Evolutionary conservation across 2,888 invertebrate genomes (phyloP).

Genomic region (Saturnia pavonia): DNA sequence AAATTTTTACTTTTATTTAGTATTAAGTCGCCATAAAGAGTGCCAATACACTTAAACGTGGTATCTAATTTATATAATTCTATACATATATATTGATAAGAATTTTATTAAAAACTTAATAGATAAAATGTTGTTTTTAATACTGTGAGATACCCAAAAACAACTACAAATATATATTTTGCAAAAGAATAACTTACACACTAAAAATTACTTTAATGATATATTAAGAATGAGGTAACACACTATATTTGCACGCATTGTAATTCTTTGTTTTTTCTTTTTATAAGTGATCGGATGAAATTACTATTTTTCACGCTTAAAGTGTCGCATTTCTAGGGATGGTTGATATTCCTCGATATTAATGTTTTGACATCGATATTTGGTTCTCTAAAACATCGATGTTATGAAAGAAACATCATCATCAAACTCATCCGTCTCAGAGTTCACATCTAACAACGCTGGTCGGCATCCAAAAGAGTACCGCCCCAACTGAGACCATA

Average conservation of each 20-base stretch:
- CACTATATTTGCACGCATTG: neutral
- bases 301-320: no score
- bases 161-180: conserved; percentile 3
- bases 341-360: no score
- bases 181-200: neutral
- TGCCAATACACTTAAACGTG: conserved; percentile 71
- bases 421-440: no score
- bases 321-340: no score
- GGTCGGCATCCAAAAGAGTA: no score
- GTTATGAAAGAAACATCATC: no score
- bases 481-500: no score
- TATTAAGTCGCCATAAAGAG: conserved; percentile 51
- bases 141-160: conserved; percentile 23
- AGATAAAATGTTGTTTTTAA: conserved; percentile 52
- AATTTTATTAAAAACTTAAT: conserved; percentile 72
- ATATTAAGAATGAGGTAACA: neutral
- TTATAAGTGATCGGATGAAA: no score
- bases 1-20: neutral
- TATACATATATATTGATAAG: conserved; percentile 71
- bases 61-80: conserved; percentile 66
- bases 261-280: neutral
- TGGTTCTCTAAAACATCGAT: no score
- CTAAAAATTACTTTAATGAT: neutral
- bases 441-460: no score
- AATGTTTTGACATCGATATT: no score